Base-by-base conservation (phyloP, 92 coral and sea anemone genomes). In the Scolanthus callimorphus region DNA sequence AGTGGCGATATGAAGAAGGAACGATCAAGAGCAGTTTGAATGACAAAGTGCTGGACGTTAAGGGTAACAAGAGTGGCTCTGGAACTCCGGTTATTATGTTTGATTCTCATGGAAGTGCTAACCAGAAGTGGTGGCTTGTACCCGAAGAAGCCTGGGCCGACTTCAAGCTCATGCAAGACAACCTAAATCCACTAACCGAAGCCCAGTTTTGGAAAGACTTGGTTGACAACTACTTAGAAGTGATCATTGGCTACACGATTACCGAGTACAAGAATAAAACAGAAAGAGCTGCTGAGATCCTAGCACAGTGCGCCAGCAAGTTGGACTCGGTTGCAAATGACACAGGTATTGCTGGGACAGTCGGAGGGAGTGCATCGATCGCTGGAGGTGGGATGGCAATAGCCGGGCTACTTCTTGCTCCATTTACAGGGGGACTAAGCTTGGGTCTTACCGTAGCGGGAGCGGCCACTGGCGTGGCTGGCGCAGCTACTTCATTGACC, bases 141-240 rank as follows among this genome's bases (percentile, higher is more conserved):
- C 66, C 66, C 1, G 66, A 60, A 60, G 20, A 60, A 17, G 66
- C 66, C 11, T 60, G 50, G 52, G 37, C 41, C 25, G 66, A 60
- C 23, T 60, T 39, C 27, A 15, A 43, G 25, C 11, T 43, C 10
- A 6, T 44, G 28, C 53, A 39, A 26, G 37, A 51, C 19, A 3
- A 43, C 0, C 31, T 39, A 21, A 60, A 43, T 17, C 37, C 66
- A 6, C 66, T 60, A 3, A 39, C 4, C 52, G 46, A 24, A 39
- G 66, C 66, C 1, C 66, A 24, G 53, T 60, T 60, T 44, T 60
- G 54, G 54, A 60, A 43, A 60, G 2, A 24, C 28, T 39, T 60
- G 38, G 66, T 39, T 22, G 66, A 26, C 37, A 60, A 60, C 25
- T 43, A 60, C 27, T 23, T 60, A 41, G 54, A 39, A 11, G 66